These are phyloP conservation scores for Ophion obscuratus DNA, from an alignment of 2,888 invertebrate species.

Conservation along the genomic window DNA sequence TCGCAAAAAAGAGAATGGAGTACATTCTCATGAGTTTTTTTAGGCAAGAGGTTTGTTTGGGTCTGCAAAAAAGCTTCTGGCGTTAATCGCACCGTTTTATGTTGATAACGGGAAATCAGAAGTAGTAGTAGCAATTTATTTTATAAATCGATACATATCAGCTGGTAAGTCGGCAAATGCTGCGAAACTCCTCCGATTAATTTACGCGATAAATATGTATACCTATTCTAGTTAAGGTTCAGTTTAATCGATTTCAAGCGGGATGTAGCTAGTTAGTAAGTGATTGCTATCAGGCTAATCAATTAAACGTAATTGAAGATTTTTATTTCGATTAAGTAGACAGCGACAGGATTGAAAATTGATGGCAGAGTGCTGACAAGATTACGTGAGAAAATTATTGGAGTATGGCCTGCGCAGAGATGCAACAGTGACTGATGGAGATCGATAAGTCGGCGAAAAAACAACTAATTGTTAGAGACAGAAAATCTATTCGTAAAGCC, in stretches of 20 bases:
- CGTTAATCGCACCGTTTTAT: too few species aligned
- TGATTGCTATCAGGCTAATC: not conserved
- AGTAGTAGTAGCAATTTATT: too few species aligned
- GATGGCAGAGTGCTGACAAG: conserved; percentile 2
- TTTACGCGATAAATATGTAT: conserved; percentile 6
- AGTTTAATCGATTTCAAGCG: conserved; percentile 14
- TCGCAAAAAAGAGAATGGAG: too few species aligned
- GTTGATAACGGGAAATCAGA: too few species aligned
- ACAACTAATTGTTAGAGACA: too few species aligned
- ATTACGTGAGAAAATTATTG: conserved; percentile 15
- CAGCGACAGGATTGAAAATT: conserved; percentile 25
- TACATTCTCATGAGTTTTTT: too few species aligned
- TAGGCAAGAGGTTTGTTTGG: too few species aligned
- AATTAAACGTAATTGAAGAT: conserved; percentile 21
- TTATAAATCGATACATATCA: not conserved
- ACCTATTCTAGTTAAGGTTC: not conserved
- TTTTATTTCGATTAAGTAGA: conserved; percentile 31
- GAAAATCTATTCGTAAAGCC: too few species aligned
- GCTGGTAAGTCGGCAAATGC: not conserved
- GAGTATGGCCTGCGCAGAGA: not conserved
- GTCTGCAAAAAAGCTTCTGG: too few species aligned
- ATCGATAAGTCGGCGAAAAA: not conserved
- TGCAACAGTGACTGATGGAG: not conserved
- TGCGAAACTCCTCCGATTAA: not conserved
- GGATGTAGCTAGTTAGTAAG: not conserved